Evolutionary conservation across 2,797 vertebrate species (phyloP), one percentile per base, ranked within the genome.

Genomic region (Propithecus perrieri): DNA sequence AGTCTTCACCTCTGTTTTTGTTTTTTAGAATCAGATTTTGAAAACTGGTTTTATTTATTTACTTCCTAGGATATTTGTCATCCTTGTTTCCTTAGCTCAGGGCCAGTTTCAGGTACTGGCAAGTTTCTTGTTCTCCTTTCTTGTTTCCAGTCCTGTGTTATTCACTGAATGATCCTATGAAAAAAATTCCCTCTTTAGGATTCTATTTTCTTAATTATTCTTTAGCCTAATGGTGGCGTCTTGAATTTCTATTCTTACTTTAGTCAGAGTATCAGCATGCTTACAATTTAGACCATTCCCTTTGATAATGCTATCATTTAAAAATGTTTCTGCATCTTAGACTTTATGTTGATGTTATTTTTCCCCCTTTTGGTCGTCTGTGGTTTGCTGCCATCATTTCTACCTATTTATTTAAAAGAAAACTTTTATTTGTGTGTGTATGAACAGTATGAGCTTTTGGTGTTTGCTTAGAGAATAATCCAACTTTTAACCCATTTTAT

Each of bases 121-220:
- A 95, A 63, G 89, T 95, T 92, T 89, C 55, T 97, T 94, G 8
- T 95, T 85, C 33, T 97, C 17, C 85, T 93, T 97, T 90, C 85
- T 91, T 57, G 85, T 76, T 98, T 98, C 63, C 33, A 94, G 88
- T 38, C 92, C 81, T 48, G 35, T 95, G 38, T 53, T 79, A 76
- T 84, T 85, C 75, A n/a, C 33, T 85, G 53, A 95, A 94, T 63
- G 48, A 96, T 97, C 35, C 57, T 69, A 5, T 96, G 57, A 84
- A 91, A 90, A 71, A 69, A 75, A 71, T 18, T 24, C 12, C 8
- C 14, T 94, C 28, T 94, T 80, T 0, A 1, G 88, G 80, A 67
- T 93, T 97, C 96, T 38, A 85, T 97, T 59, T 95, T 86, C 91
- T 41, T 95, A 90, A 89, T 97, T 98, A 71, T 86, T 97, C 91